Conservation (phyloP, 2,888 invertebrate genomes). For the Cantharis lateralis region DNA sequence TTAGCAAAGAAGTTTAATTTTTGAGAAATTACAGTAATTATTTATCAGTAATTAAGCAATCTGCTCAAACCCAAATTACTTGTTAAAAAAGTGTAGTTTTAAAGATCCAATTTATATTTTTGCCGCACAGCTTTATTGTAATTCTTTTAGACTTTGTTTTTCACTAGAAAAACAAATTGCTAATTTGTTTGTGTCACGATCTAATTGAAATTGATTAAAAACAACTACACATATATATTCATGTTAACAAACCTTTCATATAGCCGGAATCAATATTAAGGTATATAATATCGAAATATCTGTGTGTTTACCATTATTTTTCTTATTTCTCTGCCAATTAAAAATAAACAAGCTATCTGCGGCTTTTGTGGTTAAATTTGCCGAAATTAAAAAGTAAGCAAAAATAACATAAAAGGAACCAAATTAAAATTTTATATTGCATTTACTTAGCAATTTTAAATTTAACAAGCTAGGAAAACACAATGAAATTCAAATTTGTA, state of each 20-base stretch:
- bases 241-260: constrained; percentile 3
- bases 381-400: neutral
- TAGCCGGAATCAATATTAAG: neutral
- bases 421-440: too few relatives aligned
- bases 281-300: neutral
- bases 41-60: neutral
- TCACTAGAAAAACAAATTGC: constrained; percentile 8
- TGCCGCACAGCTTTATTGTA: neutral
- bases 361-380: neutral
- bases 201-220: constrained; percentile 21
- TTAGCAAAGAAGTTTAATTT: neutral
- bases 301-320: neutral
- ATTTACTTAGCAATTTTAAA: neutral
- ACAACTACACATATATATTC: neutral
- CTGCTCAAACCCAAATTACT: neutral
- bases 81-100: neutral
- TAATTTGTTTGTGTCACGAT: constrained; percentile 20
- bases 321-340: neutral
- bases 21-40: neutral
- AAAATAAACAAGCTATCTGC: neutral
- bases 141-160: constrained; percentile 11
- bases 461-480: neutral
- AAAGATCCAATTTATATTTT: neutral
- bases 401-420: too few relatives aligned
- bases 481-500: too few relatives aligned